These are phyloP conservation scores for Dermochelys coriacea DNA, from an alignment of 2,797 vertebrate genomes.

Conservation along the genomic window DNA sequence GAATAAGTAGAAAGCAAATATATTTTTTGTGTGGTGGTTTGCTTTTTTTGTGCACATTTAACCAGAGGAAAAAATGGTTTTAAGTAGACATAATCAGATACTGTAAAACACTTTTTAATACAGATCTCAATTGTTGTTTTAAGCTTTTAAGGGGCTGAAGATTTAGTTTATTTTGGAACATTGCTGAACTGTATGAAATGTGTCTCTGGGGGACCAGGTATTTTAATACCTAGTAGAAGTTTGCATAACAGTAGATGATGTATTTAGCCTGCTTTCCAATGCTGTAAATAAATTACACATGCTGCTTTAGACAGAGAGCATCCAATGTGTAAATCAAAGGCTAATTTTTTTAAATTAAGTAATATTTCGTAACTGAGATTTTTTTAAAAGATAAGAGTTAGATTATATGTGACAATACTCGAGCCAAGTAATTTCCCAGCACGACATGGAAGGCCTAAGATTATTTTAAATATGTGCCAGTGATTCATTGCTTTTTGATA, in stretches of 20 bases:
- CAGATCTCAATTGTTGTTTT: slow-evolving; percentile 82
- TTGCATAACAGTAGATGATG: slow-evolving; percentile 84
- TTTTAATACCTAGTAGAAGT: slow-evolving; percentile 85
- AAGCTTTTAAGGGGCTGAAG: slow-evolving; percentile 79
- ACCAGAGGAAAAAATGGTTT: slow-evolving; percentile 67
- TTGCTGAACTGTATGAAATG: slow-evolving; percentile 81
- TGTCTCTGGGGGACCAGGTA: slow-evolving; percentile 80
- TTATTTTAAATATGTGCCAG: slow-evolving; percentile 82
- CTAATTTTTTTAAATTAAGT: slow-evolving; percentile 65
- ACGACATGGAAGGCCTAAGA: slow-evolving; percentile 18
- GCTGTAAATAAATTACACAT: slow-evolving; percentile 82
- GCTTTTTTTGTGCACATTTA: slow-evolving; percentile 41
- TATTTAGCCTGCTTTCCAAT: slow-evolving; percentile 83
- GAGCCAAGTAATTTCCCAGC: background rate
- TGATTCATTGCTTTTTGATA: slow-evolving; percentile 85
- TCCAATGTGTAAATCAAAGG: slow-evolving; percentile 78
- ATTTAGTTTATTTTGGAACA: slow-evolving; percentile 85
- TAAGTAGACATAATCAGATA: slow-evolving; percentile 77
- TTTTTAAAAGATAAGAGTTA: background rate
- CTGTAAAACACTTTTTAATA: slow-evolving; percentile 79
- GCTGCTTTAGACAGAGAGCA: slow-evolving; percentile 66
- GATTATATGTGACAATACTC: slow-evolving; percentile 8
- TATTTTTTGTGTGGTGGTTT: background rate
- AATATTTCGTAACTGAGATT: background rate
- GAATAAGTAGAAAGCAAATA: slow-evolving; percentile 33